A percentile compares a stretch with the other conserved stretches of the same genome.
Evolutionary conservation across 1,140 invertebrate genomes (phyloP).

Genomic region (Microvelia longipes): DNA sequence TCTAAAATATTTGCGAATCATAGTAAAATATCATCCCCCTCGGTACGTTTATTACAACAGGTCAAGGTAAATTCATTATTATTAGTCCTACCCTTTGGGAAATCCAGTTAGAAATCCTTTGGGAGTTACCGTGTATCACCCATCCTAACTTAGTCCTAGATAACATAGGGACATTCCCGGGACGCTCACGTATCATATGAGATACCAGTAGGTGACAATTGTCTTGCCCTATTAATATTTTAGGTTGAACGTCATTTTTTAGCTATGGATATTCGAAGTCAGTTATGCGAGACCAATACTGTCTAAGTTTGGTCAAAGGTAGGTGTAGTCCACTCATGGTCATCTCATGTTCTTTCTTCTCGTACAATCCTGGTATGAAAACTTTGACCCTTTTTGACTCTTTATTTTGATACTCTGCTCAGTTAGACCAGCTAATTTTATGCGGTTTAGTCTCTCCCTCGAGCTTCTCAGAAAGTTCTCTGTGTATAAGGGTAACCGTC

Average conservation of each 20-base stretch:
- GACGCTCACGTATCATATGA: background rate
- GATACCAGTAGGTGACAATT: background rate
- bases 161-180: background rate
- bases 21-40: too few relatives aligned
- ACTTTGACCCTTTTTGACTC: background rate
- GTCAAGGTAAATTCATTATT: background rate
- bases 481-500: background rate
- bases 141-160: background rate
- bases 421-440: background rate
- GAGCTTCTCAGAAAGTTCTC: background rate
- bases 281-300: background rate
- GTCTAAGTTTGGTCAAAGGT: background rate
- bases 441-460: background rate
- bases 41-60: too few relatives aligned
- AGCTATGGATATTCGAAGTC: background rate
- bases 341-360: too few relatives aligned
- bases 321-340: background rate
- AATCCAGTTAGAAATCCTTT: too few relatives aligned
- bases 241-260: too few relatives aligned
- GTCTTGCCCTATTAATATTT: background rate
- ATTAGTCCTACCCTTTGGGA: background rate
- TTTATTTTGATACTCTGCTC: background rate
- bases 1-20: too few relatives aligned
- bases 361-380: background rate
- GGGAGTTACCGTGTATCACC: background rate